A percentile compares a stretch with the other conserved stretches of the same genome.
Conservation (phyloP, 2,797 vertebrate genomes). For the Tokudaia muenninki region DNA sequence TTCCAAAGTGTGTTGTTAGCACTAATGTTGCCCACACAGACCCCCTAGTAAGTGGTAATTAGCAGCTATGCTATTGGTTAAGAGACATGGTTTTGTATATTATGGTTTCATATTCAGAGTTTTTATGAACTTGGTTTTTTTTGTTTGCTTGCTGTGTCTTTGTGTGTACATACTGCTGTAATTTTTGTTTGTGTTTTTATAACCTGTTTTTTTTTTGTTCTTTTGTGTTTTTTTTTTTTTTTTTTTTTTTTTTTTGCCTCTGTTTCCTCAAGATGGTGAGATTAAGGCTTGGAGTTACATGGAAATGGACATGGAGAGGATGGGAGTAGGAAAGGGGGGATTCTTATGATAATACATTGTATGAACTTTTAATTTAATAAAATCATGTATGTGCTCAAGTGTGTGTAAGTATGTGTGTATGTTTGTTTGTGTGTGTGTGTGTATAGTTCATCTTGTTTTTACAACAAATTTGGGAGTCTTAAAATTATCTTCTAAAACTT, state of each 20-base stretch:
- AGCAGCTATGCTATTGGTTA: neutral
- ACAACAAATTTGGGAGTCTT: neutral
- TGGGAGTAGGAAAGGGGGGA: neutral
- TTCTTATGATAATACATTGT: no score
- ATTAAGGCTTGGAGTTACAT: neutral
- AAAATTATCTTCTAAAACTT: neutral
- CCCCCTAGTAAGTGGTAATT: neutral
- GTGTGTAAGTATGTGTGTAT: no score
- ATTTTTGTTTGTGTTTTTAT: neutral
- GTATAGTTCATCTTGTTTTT: neutral
- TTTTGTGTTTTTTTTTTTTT: neutral
- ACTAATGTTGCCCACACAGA: no score
- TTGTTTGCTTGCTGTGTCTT: no score
- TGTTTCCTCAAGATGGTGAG: neutral
- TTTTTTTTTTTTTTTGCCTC: neutral
- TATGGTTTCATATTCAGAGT: neutral
- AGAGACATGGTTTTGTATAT: neutral
- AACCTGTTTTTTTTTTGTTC: neutral
- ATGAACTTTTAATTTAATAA: neutral
- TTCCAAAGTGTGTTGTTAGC: neutral
- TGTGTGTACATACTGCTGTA: neutral
- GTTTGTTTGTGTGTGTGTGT: no score
- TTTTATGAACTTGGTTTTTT: neutral
- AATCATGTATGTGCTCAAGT: neutral
- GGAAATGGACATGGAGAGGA: fast-evolving